A percentile compares a stretch with the other conserved stretches of the same genome.
Conservation (phyloP, 2,888 invertebrate species). For the Apotomis turbidana region DNA sequence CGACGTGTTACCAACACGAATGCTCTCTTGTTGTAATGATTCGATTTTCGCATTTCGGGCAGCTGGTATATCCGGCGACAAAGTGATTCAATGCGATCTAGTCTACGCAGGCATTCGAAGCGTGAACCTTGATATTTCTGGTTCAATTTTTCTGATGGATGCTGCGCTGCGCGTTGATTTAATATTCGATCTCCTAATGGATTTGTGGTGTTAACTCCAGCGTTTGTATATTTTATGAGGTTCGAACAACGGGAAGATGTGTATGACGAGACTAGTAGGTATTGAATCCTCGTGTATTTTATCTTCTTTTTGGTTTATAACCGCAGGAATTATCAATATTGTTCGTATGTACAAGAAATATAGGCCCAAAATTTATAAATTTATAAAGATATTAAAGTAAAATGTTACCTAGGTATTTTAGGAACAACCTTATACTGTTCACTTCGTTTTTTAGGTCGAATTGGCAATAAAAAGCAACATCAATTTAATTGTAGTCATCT, state of each 20-base stretch:
- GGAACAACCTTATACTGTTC: no score
- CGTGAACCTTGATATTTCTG: conserved; percentile 15
- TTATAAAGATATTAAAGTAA: no score
- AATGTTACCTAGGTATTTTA: no score
- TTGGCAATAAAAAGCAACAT: no score
- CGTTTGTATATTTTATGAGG: conserved; percentile 4
- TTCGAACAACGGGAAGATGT: neutral
- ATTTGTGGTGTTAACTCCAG: conserved; percentile 8
- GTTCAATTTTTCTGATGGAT: conserved; percentile 18
- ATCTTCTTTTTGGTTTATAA: neutral
- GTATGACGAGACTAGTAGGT: neutral
- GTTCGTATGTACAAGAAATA: no score
- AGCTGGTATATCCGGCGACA: conserved; percentile 18
- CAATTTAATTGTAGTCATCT: no score
- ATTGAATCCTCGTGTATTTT: neutral
- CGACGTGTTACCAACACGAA: conserved; percentile 16
- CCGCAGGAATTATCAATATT: neutral
- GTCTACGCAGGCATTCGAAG: neutral
- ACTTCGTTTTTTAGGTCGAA: no score
- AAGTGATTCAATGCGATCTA: conserved; percentile 23
- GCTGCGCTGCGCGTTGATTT: conserved; percentile 23
- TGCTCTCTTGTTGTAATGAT: conserved; percentile 38
- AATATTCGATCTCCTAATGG: conserved; percentile 28
- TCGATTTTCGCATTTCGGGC: conserved; percentile 36
- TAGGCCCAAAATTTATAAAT: no score